Percentiles rank a stretch among this genome's conserved stretches.
Conservation (phyloP, 2,888 invertebrate species). For the Agrotis puta region DNA sequence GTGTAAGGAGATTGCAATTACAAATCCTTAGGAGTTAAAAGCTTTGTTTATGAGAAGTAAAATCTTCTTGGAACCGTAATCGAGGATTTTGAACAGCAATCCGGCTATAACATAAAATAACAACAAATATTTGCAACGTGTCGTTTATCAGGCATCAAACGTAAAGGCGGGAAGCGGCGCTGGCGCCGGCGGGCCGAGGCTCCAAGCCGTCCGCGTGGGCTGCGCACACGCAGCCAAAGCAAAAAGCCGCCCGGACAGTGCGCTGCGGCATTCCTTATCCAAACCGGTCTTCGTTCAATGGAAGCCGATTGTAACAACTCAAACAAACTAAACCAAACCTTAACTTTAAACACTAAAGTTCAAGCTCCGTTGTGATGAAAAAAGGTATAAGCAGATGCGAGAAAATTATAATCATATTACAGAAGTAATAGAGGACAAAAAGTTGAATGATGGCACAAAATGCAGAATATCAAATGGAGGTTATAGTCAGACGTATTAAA, state of each 20-base stretch:
- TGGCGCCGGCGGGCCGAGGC: constrained; percentile 78
- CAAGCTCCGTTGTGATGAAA: constrained; percentile 56
- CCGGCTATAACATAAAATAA: constrained; percentile 63
- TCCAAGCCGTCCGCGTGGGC: constrained; percentile 80
- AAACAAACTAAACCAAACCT: constrained; percentile 73
- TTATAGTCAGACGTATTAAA: constrained; percentile 74
- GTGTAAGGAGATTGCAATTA: not conserved
- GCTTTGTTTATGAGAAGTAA: constrained; percentile 5
- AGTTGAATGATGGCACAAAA: constrained; percentile 81
- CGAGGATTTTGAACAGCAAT: constrained; percentile 15
- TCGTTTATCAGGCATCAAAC: constrained; percentile 79
- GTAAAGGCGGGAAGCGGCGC: constrained; percentile 74
- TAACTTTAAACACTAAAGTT: constrained; percentile 65
- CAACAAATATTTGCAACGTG: constrained; percentile 85
- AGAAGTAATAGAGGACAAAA: constrained; percentile 83
- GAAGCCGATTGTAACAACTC: constrained; percentile 78
- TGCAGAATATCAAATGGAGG: constrained; percentile 80
- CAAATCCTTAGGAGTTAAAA: not conserved
- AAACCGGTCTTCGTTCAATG: constrained; percentile 88
- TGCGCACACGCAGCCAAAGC: constrained; percentile 81
- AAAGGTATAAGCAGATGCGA: constrained; percentile 71
- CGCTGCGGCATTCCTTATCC: constrained; percentile 84
- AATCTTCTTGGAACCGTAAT: not conserved
- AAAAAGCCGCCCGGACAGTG: constrained; percentile 84
- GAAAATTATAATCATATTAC: constrained; percentile 86